Evolutionary conservation across 1,140 invertebrate genomes (phyloP).

Genomic region (Eueides isabella): DNA sequence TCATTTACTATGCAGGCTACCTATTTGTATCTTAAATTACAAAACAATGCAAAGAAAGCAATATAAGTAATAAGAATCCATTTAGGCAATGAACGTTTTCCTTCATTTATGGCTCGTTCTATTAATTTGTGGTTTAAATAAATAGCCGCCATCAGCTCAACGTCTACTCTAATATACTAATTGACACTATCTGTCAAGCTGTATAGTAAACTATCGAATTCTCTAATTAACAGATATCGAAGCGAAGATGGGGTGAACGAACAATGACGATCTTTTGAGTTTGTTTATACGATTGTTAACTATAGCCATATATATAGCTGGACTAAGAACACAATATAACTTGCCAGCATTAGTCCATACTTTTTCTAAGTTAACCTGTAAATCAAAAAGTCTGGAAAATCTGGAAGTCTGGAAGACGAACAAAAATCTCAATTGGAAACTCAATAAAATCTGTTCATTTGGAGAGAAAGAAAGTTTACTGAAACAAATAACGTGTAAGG

Average conservation of each 20-base stretch:
- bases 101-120: slow-evolving; percentile 28
- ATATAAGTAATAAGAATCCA: slow-evolving; percentile 8
- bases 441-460: slow-evolving; percentile 30
- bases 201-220: slow-evolving; percentile 56
- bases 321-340: slow-evolving; percentile 22
- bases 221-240: slow-evolving; percentile 62
- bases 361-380: too few relatives aligned
- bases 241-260: slow-evolving; percentile 46
- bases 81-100: slow-evolving; percentile 51
- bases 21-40: background rate
- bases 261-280: slow-evolving; percentile 51
- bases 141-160: slow-evolving; percentile 43
- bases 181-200: slow-evolving; percentile 62
- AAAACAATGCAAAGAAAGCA: background rate
- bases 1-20: background rate
- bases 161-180: slow-evolving; percentile 48
- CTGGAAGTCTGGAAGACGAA: too few relatives aligned
- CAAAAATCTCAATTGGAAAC: background rate
- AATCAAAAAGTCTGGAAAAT: too few relatives aligned
- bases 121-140: slow-evolving; percentile 36
- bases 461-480: slow-evolving; percentile 26
- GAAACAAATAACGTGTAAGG: slow-evolving; percentile 18
- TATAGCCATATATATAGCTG: slow-evolving; percentile 14
- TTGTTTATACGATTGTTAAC: slow-evolving; percentile 29
- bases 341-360: too few relatives aligned